A percentile compares a stretch with the other conserved stretches of the same genome.
These are phyloP conservation scores for Dipodomys ordii DNA, from an alignment of 2,113 vertebrate species.

Conservation along the genomic window DNA sequence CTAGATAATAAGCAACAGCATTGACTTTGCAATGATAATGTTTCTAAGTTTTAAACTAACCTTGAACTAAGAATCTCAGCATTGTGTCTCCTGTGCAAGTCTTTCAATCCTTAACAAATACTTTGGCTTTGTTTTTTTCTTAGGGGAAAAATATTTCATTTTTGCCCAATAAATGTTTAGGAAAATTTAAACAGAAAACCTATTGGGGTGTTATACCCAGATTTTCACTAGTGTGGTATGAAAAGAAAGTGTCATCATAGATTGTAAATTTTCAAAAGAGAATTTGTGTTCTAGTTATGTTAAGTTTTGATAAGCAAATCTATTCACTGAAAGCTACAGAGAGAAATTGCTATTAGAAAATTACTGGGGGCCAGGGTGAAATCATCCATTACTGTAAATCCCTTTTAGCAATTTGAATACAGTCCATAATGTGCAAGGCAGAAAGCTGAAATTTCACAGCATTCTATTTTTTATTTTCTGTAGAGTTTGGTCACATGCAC, in stretches of 20 bases:
- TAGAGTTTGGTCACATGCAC: not conserved
- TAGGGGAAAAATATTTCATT: not conserved
- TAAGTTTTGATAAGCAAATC: conserved; percentile 13
- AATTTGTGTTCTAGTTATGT: not conserved
- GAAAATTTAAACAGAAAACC: conserved; percentile 8
- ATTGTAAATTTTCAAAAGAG: conserved; percentile 8
- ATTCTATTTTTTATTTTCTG: not conserved
- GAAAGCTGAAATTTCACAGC: not conserved
- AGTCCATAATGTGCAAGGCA: not conserved
- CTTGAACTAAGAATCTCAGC: too few species aligned
- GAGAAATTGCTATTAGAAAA: conserved; percentile 6
- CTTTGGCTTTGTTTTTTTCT: not conserved
- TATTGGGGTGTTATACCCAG: not conserved
- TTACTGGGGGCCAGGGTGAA: not conserved
- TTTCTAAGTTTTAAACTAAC: conserved; percentile 11
- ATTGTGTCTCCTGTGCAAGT: too few species aligned
- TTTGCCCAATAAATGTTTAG: not conserved
- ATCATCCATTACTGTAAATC: not conserved
- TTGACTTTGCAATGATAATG: not conserved
- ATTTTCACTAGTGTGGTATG: not conserved
- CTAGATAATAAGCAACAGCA: not conserved
- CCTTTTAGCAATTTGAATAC: not conserved
- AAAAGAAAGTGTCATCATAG: not conserved
- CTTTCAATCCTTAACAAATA: not conserved
- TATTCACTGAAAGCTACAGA: not conserved